Evolutionary conservation across 2,888 invertebrate genomes (phyloP), one percentile per base, ranked within the genome.

Genomic region (Molanna angustata): DNA sequence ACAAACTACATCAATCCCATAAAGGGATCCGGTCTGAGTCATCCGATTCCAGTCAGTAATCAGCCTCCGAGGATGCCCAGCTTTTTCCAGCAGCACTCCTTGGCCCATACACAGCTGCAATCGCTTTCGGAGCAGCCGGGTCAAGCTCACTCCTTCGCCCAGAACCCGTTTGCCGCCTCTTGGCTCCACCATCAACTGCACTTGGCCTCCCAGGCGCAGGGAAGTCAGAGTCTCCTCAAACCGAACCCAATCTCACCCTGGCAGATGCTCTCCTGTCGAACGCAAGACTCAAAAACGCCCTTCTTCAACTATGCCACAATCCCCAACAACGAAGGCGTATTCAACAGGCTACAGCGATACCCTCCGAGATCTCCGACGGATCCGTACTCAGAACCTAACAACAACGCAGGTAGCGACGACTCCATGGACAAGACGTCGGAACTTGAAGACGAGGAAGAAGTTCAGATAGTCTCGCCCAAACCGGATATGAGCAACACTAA

Each of bases 201-300:
- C 61, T 64, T 82, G 41, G 75, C 79, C 27, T 78, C 79, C 56
- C 74, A 80, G 61, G 74, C 71, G 9, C 77, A 70, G 68, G 64
- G 20, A 58, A 74, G 69, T 1, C 78, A 71, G 62, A 72, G 73
- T 0, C 66, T 77, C 3, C 65, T 76, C 3, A 77, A 77, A 63
- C 77, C 77, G 0, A 76, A 77, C 62, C 78, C 77, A 0, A 73
- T 76, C 37, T 73, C 74, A 1, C 77, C 78, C 1, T 82, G 82
- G 82, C 79, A 81, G 48, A 78, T 81, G 70, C 72, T 80, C 63
- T 80, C 80, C 0, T 82, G 79, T 62, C 71, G 73, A 48, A 62
- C 61, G 50, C 64, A 68, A 17, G 71, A 72, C 71, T 62, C 44
- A 27, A 46, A 50, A 51, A 19, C 31, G n/a, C 35, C 50, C 19